Conservation (phyloP, 2,113 vertebrate species). For the Odontophorus gujanensis region DNA sequence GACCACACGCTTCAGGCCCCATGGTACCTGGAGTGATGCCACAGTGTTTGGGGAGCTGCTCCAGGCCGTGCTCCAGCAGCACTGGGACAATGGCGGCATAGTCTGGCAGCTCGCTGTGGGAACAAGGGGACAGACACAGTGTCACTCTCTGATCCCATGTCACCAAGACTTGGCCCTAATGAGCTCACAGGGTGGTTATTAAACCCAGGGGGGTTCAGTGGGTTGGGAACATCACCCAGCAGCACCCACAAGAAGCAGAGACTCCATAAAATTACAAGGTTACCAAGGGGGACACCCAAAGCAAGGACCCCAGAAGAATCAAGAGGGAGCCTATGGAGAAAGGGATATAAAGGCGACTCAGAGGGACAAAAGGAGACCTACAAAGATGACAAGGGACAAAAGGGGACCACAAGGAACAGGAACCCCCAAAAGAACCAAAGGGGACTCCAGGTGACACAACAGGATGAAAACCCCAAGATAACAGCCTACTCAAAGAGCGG, state of each 20-base stretch:
- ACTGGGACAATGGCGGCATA: slow-evolving; percentile 85
- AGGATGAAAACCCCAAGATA: not conserved
- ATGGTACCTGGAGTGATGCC: slow-evolving; percentile 88
- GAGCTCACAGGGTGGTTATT: not conserved
- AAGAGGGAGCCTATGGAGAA: not conserved
- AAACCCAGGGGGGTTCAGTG: not conserved
- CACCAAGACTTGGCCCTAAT: not conserved
- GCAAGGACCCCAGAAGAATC: not conserved
- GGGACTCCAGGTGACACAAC: not conserved
- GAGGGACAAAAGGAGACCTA: not conserved
- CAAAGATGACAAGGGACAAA: not conserved
- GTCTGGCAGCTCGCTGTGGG: slow-evolving; percentile 88
- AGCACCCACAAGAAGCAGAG: not conserved
- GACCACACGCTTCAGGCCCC: not conserved
- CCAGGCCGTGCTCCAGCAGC: slow-evolving; percentile 86
- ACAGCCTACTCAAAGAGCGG: not conserved
- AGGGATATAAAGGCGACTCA: not conserved
- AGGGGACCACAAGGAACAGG: not conserved
- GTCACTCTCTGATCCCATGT: not conserved
- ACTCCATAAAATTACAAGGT: not conserved
- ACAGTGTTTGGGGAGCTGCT: slow-evolving; percentile 87
- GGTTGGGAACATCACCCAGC: not conserved
- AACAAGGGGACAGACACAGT: not conserved
- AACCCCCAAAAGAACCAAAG: not conserved
- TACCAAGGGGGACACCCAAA: not conserved